These are phyloP conservation scores for Aphelinus atriplicis DNA, from an alignment of 1,140 invertebrate genomes.

Conservation along the genomic window DNA sequence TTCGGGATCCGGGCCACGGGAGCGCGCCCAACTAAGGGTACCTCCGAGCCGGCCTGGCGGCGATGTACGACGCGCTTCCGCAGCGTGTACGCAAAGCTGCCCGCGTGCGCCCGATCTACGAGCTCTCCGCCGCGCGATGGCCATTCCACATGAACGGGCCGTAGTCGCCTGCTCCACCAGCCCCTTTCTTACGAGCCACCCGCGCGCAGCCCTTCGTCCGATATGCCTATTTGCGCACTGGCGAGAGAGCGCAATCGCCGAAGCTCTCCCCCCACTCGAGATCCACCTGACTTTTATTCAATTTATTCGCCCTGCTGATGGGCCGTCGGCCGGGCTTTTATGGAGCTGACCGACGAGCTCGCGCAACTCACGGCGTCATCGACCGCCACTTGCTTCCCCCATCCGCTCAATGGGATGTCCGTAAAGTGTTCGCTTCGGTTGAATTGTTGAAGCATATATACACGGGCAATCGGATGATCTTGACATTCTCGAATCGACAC, in stretches of 20 bases:
- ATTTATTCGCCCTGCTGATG: constrained; percentile 17
- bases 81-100: background rate
- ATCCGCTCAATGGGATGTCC: too few relatives aligned
- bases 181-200: background rate
- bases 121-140: background rate
- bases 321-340: too few relatives aligned
- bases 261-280: background rate
- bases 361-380: too few relatives aligned
- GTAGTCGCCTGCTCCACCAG: background rate
- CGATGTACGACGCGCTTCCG: constrained; percentile 3
- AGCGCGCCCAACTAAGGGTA: constrained; percentile 43
- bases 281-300: constrained; percentile 6
- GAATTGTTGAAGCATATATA: too few relatives aligned
- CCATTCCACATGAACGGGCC: constrained; percentile 19
- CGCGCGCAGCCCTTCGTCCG: background rate
- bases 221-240: too few relatives aligned
- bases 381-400: too few relatives aligned
- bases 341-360: too few relatives aligned
- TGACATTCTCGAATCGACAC: too few relatives aligned
- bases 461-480: too few relatives aligned
- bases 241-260: background rate
- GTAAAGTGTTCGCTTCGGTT: too few relatives aligned
- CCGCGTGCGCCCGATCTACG: background rate
- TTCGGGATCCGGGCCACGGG: constrained; percentile 32
- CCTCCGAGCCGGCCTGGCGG: constrained; percentile 40